Evolutionary conservation across 2,113 vertebrate genomes (phyloP), one percentile per base, ranked within the genome.

Genomic region (Phalacrocorax aristotelis): DNA sequence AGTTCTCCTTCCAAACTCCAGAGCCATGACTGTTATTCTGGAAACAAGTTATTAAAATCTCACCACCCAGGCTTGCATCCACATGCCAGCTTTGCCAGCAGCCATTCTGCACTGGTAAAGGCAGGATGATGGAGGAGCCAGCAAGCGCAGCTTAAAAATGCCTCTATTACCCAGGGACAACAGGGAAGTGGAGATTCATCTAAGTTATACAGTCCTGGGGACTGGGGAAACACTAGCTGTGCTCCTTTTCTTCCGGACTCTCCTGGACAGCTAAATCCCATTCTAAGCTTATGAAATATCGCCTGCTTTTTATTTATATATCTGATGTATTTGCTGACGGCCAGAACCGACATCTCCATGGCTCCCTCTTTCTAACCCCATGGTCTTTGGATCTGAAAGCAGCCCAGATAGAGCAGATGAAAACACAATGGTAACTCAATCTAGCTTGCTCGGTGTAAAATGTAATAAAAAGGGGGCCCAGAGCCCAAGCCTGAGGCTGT

Each of bases 261-360:
- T 32, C 29, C 72, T 79, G 86, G 93, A 89, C 81, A 81, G 72
- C 90, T 92, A 92, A 95, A 96, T 90, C 91, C 90, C 78, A 29
- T 17, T 68, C 79, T 96, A 80, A 96, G 91, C 76, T 61, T 5
- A n/a, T 95, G 93, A 93, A 95, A 87, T 93, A 96, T 89, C 12
- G 0, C 84, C 87, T 78, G 82, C 48, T 60, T 61, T 78, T 79
- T 83, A 4, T 85, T 81, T 70, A 49, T 34, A 30, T 5, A 51
- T 23, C 83, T 82, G 75, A 84, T 75, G 54, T 29, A 70, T 94
- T 91, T 94, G 89, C 94, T 94, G 93, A 72, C 0, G 3, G 82
- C 66, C 71, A 44, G 54, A 60, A 48, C 36, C 2, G 0, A 57
- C 85, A 81, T 81, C 91, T 49, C 85, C 0, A 0, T 1, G 32